Evolutionary conservation across 2,113 vertebrate genomes (phyloP), one percentile per base, ranked within the genome.

Genomic region (Lipotes vexillifer): DNA sequence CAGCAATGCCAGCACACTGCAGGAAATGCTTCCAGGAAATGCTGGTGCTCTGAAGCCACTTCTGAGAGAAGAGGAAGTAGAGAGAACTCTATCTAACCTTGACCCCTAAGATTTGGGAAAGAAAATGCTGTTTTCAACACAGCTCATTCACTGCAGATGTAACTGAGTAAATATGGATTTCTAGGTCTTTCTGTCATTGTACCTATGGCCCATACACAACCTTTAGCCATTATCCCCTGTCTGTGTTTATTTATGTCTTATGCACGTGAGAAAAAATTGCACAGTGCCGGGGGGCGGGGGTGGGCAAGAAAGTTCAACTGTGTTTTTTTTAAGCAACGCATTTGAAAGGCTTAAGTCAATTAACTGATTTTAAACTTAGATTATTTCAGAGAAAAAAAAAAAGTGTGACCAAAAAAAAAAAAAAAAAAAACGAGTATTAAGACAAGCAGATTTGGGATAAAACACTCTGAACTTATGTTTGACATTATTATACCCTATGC

Each of bases 1-100:
- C 1, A 1, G 83, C 38, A 11, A 17, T 0, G 25, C 4, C 10
- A 8, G 52, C 0, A 0, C 36, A 3, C 78, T 12, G 46, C 1
- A 20, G 12, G 33, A 2, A 1, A 15, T 7, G 55, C 36, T 66
- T 27, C 33, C 46, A 61, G 55, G 31, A 66, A 29, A 6, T 6
- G 7, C 8, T 8, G n/a, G 6, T 18, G 4, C 29, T n/a, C 17
- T 11, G 13, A 55, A 33, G 61, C 33, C 44, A 5, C 49, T 20
- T n/a, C 10, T 3, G 49, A 74, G 65, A 84, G 13, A 65, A 77
- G 1, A 52, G 11, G 44, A 31, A 23, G 33, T 2, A 23, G 0
- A 55, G n/a, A 46, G 17, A 77, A 31, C 13, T 82, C 78, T 29
- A 17, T 4, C 9, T 0, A 9, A 49, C 6, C 57, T 25, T 12